Evolutionary conservation across 2,113 vertebrate species (phyloP).

Genomic region (Mobula hypostoma): DNA sequence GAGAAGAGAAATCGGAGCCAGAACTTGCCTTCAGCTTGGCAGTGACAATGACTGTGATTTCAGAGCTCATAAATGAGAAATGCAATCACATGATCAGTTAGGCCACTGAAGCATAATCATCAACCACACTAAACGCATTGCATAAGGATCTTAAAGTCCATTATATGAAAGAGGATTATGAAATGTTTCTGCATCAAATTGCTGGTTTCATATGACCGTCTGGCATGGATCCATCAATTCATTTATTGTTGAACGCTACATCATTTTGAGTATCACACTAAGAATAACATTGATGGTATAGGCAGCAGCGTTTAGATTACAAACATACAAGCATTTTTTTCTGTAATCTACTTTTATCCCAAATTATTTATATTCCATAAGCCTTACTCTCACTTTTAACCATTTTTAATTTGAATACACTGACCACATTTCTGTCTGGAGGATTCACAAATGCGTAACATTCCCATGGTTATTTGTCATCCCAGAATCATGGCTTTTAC

Average conservation of each 20-base stretch:
- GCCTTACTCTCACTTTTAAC: background rate
- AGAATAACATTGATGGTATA: background rate
- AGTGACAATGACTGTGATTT: background rate
- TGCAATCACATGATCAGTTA: slow-evolving; percentile 16
- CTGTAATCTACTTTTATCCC: background rate
- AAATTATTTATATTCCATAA: background rate
- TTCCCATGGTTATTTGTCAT: background rate
- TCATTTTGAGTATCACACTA: background rate
- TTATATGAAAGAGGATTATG: background rate
- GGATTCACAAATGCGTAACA: too few species aligned
- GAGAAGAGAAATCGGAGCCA: background rate
- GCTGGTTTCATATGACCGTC: background rate
- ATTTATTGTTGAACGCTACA: background rate
- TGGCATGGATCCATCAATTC: background rate
- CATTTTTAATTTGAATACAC: background rate
- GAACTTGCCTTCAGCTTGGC: background rate
- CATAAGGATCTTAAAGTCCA: slow-evolving; percentile 14
- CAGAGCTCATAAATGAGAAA: background rate
- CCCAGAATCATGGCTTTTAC: too few species aligned
- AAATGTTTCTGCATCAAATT: background rate
- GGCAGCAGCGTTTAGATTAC: background rate
- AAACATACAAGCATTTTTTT: background rate
- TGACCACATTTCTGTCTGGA: background rate
- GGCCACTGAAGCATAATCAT: background rate
- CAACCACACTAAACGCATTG: too few species aligned